phyloP scores from a whole-genome alignment of 2,113 vertebrate species.

The Sorex araneus region DNA sequence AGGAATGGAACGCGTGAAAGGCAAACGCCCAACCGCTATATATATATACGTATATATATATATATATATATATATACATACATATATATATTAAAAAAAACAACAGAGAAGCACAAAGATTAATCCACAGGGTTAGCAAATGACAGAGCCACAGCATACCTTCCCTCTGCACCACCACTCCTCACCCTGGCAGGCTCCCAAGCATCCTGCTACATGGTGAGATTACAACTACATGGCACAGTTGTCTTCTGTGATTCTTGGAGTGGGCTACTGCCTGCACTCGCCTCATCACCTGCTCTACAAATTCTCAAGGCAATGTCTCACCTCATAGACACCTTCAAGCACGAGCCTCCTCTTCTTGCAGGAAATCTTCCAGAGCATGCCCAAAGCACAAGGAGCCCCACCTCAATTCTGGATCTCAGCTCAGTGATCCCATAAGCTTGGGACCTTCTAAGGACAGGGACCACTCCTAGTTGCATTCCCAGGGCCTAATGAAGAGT shows the following conservation, averaged over 20 bases:
- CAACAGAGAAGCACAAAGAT: background rate
- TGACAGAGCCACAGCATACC: background rate
- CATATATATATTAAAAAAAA: background rate
- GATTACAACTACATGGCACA: too few relatives aligned
- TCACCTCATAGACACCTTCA: background rate
- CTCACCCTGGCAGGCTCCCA: too few relatives aligned
- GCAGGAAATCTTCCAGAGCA: background rate
- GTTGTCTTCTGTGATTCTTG: background rate
- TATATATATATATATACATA: too few relatives aligned
- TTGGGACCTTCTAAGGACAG: background rate
- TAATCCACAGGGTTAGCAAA: constrained; percentile 20
- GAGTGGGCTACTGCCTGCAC: background rate
- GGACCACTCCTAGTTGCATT: background rate
- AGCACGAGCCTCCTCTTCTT: background rate
- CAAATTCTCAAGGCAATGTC: background rate
- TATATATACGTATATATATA: too few relatives aligned
- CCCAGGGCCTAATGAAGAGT: background rate
- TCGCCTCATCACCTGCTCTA: background rate
- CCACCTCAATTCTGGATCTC: background rate
- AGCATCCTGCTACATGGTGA: background rate
- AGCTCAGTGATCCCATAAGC: background rate
- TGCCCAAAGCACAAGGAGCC: background rate
- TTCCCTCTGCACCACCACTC: too few relatives aligned
- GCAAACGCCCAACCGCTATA: too few relatives aligned
- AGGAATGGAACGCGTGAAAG: too few relatives aligned